Conservation (phyloP, 2,113 vertebrate genomes). For the Benitochromis conjunctus region DNA sequence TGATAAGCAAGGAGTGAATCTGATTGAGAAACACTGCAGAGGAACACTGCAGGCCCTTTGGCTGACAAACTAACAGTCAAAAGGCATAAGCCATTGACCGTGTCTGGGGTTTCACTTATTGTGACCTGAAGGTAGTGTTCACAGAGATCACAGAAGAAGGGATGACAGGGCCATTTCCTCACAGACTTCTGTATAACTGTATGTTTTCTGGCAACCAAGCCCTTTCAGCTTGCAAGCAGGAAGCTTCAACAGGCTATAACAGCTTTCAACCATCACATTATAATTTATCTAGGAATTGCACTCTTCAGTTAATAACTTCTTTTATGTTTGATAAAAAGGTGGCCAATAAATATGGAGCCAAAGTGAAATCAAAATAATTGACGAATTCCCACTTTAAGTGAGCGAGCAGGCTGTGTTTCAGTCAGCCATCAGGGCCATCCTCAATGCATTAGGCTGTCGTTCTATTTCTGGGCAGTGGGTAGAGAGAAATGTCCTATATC, state of each 20-base stretch:
- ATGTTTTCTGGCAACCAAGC: background rate
- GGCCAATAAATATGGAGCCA: background rate
- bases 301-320: background rate
- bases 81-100: background rate
- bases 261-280: background rate
- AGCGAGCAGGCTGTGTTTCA: slow-evolving; percentile 3
- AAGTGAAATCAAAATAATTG: background rate
- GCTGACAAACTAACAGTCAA: background rate
- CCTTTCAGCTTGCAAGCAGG: background rate
- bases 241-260: background rate
- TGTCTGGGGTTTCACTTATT: background rate
- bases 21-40: background rate
- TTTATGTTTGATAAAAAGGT: background rate
- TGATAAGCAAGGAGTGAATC: background rate
- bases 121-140: background rate
- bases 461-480: slow-evolving; percentile 41
- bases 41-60: background rate
- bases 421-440: slow-evolving; percentile 28
- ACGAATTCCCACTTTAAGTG: slow-evolving; percentile 12
- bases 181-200: background rate
- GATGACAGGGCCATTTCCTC: background rate
- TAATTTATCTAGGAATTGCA: background rate
- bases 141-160: background rate
- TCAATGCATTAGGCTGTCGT: slow-evolving; percentile 49
- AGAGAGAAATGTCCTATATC: slow-evolving; percentile 47